Percentiles rank a stretch among this genome's conserved stretches.
These are phyloP conservation scores for Poecilia gillii DNA, from an alignment of 2,797 vertebrate species.

Conservation along the genomic window DNA sequence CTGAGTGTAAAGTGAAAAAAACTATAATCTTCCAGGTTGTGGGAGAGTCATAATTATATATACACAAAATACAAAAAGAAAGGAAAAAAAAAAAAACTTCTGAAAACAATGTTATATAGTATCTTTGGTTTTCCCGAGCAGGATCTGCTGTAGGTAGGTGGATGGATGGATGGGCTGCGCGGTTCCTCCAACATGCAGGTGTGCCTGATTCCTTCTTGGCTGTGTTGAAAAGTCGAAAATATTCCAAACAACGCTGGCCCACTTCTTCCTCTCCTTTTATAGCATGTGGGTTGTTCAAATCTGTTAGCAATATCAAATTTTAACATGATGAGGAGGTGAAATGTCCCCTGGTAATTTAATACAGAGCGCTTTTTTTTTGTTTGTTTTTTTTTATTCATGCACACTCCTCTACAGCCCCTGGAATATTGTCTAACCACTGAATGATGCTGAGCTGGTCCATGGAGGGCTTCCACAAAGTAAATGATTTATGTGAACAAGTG, in stretches of 20 bases:
- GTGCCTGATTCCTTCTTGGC: constrained; percentile 37
- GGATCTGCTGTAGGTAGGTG: constrained; percentile 64
- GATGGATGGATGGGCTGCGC: constrained; percentile 5
- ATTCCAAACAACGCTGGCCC: constrained; percentile 13
- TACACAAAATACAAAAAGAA: constrained; percentile 44
- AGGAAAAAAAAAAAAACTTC: constrained; percentile 18
- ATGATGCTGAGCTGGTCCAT: constrained; percentile 25
- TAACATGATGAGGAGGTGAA: constrained; percentile 18
- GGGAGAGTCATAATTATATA: constrained; percentile 67
- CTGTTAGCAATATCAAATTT: constrained; percentile 22
- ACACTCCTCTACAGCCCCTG: constrained; percentile 6
- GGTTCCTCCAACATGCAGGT: constrained; percentile 30
- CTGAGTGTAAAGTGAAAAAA: constrained; percentile 72
- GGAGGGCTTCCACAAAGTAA: constrained; percentile 27
- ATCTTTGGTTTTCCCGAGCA: constrained; percentile 60
- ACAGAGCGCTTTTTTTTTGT: constrained; percentile 3
- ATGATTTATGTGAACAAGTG: constrained; percentile 67
- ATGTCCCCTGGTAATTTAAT: not conserved
- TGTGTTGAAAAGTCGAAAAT: constrained; percentile 17
- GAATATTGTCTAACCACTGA: constrained; percentile 17
- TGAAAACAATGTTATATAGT: constrained; percentile 58
- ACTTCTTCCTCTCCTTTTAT: constrained; percentile 14
- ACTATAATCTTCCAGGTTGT: constrained; percentile 59
- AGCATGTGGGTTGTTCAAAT: constrained; percentile 10
- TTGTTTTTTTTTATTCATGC: not conserved